A percentile compares a stretch with the other conserved stretches of the same genome.
These are phyloP conservation scores for Dioctria linearis DNA, from an alignment of 2,888 invertebrate species.

Conservation along the genomic window DNA sequence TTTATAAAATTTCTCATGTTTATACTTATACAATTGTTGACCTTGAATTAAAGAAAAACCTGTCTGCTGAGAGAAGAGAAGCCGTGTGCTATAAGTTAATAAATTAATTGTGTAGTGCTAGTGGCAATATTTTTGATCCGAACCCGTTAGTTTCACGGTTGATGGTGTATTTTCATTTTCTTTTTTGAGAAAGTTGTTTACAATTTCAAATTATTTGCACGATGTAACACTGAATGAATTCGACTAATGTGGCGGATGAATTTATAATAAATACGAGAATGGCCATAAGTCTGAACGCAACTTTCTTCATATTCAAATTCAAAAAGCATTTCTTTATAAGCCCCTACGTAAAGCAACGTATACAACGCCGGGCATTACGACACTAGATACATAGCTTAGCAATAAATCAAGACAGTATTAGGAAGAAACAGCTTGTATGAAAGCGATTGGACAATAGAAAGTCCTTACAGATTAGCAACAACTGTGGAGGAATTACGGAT, in stretches of 20 bases:
- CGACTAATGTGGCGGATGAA: neutral
- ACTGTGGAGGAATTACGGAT: too few species aligned
- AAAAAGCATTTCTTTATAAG: too few species aligned
- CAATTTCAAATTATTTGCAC: conserved; percentile 40
- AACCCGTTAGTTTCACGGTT: conserved; percentile 26
- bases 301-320: too few species aligned
- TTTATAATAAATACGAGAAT: too few species aligned
- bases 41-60: conserved; percentile 19
- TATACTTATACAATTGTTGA: conserved; percentile 41
- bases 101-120: conserved; percentile 30
- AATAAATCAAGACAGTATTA: too few species aligned
- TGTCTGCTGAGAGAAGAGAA: conserved; percentile 7
- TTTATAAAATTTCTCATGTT: conserved; percentile 16
- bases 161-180: conserved; percentile 24
- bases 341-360: too few species aligned
- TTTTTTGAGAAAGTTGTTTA: conserved; percentile 43
- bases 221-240: conserved; percentile 14
- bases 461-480: too few species aligned
- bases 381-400: too few species aligned
- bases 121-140: conserved; percentile 37
- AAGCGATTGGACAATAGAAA: too few species aligned
- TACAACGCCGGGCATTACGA: too few species aligned
- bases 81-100: neutral
- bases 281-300: too few species aligned
- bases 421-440: too few species aligned